Evolutionary conservation across 2,113 vertebrate species (phyloP), one percentile per base, ranked within the genome.

Genomic region (Eleginops maclovinus): DNA sequence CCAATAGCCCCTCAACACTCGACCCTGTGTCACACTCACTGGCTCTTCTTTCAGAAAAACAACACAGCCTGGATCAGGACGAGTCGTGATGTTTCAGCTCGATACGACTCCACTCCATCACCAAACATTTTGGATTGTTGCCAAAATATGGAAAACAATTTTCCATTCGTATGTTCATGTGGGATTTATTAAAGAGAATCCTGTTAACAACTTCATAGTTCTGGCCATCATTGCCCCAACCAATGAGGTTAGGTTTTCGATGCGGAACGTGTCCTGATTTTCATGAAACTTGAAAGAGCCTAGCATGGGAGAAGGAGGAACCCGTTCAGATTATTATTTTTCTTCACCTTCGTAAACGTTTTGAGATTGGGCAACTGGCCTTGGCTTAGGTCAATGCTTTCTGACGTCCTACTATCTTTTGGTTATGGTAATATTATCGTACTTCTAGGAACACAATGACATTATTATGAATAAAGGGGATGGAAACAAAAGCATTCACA

Each of bases 21-120:
- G 4, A 63, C 44, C 62, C 26, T 1, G 21, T 67, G 59, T 75
- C 56, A 56, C 74, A 70, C 50, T 56, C 54, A 62, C 75, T 43
- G 21, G n/a, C 1, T 40, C 65, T 21, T 43, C 40, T 61, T 59
- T 75, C 55, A 75, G 63, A 65, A 53, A 0, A 63, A 22, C 17
- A 26, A 43, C 44, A 79, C 74, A 59, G 49, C 56, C 72, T 19
- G 6, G 21, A 31, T 61, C 16, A n/a, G 28, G 51, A 43, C 3
- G 11, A 59, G 44, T 58, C 4, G 51, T 14, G 4, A 47, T 44
- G 17, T 24, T 55, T 8, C 47, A 10, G 40, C 1, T 60, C 26
- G n/a, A 17, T 4, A 15, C 44, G 4, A 1, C 24, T 44, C 31
- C 4, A 14, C 53, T 66, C 1, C 46, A 28, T n/a, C 26, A 2